Evolutionary conservation across 2,888 invertebrate species (phyloP), one percentile per base, ranked within the genome.

Genomic region (Matsumyia berberina): DNA sequence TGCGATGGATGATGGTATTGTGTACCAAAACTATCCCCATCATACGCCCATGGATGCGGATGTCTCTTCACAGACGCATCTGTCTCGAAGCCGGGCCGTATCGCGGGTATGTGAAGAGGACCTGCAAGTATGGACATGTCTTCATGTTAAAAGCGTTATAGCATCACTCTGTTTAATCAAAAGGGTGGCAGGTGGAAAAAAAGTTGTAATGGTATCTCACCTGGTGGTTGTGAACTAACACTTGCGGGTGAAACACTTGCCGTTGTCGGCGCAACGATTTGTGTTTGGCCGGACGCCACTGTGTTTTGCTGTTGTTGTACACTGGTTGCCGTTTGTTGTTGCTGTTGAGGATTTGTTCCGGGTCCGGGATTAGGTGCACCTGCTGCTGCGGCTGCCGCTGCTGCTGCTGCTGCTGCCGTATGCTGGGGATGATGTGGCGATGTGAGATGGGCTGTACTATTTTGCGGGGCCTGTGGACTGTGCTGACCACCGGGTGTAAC

Each of bases 51-150:
- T 67, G 91, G 91, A 88, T 92, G 91, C 85, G 91, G 90, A 88
- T 91, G 92, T 86, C 92, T 89, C 87, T 92, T 92, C 53, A 91
- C 92, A 73, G 92, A 90, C 77, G 91, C 90, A 88, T 92, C 92
- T 82, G 91, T 88, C 87, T 92, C 94, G 90, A 93, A 95, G 88
- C 92, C 93, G 76, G 93, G 92, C 90, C 97, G 94, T 92, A 97
- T 97, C 89, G 97, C 97, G 87, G 97, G 97, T 92, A 97, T 97
- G 93, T 97, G 97, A 86, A 97, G 93, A 80, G 96, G 95, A 86
- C 96, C 96, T 91, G 90, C 89, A 89, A 91, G 90, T 87, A 92
- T 89, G 87, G 82, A 95, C 94, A 80, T 95, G 94, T 92, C 95
- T 91, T 86, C 64, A 88, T 85, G 78, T 87, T 86, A 87, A 73